A percentile compares a stretch with the other conserved stretches of the same genome.
phyloP scores from a whole-genome alignment of 1,140 invertebrate species.

The Eriosoma lanigerum region DNA sequence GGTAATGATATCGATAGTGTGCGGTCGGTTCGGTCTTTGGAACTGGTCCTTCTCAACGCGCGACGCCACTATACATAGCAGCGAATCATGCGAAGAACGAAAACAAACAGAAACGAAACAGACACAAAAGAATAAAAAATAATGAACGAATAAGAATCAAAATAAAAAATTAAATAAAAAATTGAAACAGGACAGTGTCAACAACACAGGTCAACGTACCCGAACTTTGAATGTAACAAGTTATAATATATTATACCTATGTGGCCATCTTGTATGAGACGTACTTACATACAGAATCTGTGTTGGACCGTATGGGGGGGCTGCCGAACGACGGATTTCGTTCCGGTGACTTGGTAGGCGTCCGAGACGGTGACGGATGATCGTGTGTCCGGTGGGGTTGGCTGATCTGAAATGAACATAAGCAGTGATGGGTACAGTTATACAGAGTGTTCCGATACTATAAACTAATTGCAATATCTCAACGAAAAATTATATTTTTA shows the following conservation, averaged over 20 bases:
- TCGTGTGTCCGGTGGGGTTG: constrained; percentile 37
- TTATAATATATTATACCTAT: too few relatives aligned
- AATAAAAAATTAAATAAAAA: too few relatives aligned
- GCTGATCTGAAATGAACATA: constrained; percentile 36
- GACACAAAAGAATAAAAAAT: constrained; percentile 31
- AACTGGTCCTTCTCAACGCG: constrained; percentile 45
- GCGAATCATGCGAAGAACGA: constrained; percentile 44
- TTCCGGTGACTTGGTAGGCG: constrained; percentile 6
- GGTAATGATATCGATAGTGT: constrained; percentile 52
- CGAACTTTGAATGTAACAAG: too few relatives aligned
- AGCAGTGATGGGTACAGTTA: too few relatives aligned
- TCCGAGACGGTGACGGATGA: background rate
- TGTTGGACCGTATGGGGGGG: constrained; percentile 37
- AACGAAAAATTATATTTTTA: too few relatives aligned
- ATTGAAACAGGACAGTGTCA: background rate
- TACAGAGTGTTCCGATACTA: too few relatives aligned
- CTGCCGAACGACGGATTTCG: constrained; percentile 36
- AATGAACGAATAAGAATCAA: background rate
- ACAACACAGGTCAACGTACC: constrained; percentile 40
- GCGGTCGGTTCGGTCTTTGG: constrained; percentile 52
- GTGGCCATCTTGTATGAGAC: background rate
- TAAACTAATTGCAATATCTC: too few relatives aligned
- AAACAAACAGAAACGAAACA: constrained; percentile 52
- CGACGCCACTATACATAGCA: constrained; percentile 42
- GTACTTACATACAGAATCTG: constrained; percentile 50